These are phyloP conservation scores for Halcyon smyrnensis DNA, from an alignment of 2,797 vertebrate genomes.

Conservation along the genomic window DNA sequence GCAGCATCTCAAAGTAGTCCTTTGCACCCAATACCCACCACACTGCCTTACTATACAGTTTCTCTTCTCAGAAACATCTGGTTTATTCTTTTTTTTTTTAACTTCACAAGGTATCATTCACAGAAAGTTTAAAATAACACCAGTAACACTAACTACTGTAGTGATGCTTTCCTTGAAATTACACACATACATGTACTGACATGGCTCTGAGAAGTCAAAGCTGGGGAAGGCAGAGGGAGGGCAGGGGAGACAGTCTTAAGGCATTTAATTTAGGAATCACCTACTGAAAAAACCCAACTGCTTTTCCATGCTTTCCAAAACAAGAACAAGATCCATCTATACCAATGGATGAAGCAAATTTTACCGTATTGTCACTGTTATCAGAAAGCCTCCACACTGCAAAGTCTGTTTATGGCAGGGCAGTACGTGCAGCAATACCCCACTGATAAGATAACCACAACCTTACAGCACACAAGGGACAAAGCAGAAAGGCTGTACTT, in stretches of 20 bases:
- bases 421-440: background rate
- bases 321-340: background rate
- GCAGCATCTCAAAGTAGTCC: background rate
- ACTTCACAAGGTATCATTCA: conserved; percentile 6
- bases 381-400: background rate
- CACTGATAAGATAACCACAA: background rate
- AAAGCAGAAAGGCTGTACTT: background rate
- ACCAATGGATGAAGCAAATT: background rate
- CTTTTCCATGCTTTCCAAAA: background rate
- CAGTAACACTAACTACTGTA: background rate
- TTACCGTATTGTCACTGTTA: background rate
- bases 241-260: background rate
- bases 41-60: background rate
- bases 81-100: background rate
- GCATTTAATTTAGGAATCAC: background rate
- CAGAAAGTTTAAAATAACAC: conserved; percentile 5
- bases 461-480: background rate
- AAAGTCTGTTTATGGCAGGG: background rate
- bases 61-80: background rate
- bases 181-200: background rate
- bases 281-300: background rate
- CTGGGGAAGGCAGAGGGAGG: background rate
- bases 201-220: background rate
- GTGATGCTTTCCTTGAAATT: conserved; percentile 3
- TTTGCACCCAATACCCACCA: background rate